phyloP scores from a whole-genome alignment of 2,888 invertebrate species.

The Melanostoma mellinum region DNA sequence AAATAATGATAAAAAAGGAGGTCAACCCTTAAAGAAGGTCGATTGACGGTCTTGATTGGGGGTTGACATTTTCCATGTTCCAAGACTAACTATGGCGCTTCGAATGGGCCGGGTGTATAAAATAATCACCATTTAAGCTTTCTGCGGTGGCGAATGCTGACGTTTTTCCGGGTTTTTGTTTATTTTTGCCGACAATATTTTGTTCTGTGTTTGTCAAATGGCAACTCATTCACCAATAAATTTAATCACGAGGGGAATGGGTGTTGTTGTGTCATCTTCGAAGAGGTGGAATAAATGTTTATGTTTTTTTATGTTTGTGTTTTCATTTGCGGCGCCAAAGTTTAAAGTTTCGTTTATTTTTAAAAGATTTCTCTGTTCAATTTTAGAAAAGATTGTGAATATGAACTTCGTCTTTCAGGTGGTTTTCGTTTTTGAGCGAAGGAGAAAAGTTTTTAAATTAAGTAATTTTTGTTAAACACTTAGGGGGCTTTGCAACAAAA shows the following conservation, averaged over 20 bases:
- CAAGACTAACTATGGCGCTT: too few relatives aligned
- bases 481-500: not conserved
- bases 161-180: slow-evolving; percentile 17
- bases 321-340: slow-evolving; percentile 31
- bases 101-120: too few relatives aligned
- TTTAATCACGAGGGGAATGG: too few relatives aligned
- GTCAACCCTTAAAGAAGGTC: too few relatives aligned
- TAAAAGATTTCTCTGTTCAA: slow-evolving; percentile 24
- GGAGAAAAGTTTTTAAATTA: not conserved
- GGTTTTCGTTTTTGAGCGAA: slow-evolving; percentile 11
- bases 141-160: not conserved
- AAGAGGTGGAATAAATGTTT: slow-evolving; percentile 2
- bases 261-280: not conserved
- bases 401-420: slow-evolving; percentile 42
- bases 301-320: slow-evolving; percentile 35
- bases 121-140: too few relatives aligned
- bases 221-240: slow-evolving; percentile 19
- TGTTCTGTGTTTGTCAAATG: slow-evolving; percentile 29
- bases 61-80: too few relatives aligned
- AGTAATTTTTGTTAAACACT: not conserved
- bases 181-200: slow-evolving; percentile 4
- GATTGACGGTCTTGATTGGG: too few relatives aligned
- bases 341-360: slow-evolving; percentile 25
- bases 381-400: slow-evolving; percentile 19
- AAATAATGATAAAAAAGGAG: too few relatives aligned